Evolutionary conservation across 37 sponge, comb jelly and placozoan genomes (phyloP).

Genomic region (Aphrocallistes beatrix): DNA sequence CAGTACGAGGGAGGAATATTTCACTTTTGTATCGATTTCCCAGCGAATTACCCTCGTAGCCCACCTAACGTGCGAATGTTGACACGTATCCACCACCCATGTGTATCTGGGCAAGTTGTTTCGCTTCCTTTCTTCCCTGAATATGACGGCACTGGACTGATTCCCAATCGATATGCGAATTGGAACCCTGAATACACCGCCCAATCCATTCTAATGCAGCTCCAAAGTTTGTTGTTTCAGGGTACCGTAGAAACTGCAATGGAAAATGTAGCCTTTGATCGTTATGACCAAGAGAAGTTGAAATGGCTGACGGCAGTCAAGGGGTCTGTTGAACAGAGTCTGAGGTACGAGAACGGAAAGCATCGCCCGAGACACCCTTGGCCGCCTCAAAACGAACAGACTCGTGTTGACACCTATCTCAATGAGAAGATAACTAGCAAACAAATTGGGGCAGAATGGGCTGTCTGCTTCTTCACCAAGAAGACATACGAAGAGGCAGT

Average conservation of each 20-base stretch:
- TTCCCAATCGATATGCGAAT: constrained; percentile 24
- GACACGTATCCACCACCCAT: constrained; percentile 46
- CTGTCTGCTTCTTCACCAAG: constrained; percentile 32
- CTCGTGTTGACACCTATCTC: neutral
- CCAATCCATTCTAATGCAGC: constrained; percentile 31
- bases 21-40: constrained; percentile 38
- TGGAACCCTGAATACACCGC: constrained; percentile 43
- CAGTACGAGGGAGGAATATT: constrained; percentile 41
- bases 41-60: constrained; percentile 22
- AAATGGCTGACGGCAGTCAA: constrained; percentile 34
- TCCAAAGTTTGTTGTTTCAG: constrained; percentile 45
- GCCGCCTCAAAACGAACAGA: constrained; percentile 23
- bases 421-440: constrained; percentile 11
- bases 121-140: constrained; percentile 26
- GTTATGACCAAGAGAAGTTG: constrained; percentile 24
- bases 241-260: constrained; percentile 49
- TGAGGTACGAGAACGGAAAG: constrained; percentile 33
- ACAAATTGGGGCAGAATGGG: constrained; percentile 23
- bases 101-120: constrained; percentile 24
- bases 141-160: neutral
- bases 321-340: constrained; percentile 57
- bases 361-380: constrained; percentile 39
- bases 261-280: constrained; percentile 20
- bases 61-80: constrained; percentile 34
- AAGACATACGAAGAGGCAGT: constrained; percentile 41